Conservation (phyloP, 2,888 invertebrate species). For the Tinea semifulvella region DNA sequence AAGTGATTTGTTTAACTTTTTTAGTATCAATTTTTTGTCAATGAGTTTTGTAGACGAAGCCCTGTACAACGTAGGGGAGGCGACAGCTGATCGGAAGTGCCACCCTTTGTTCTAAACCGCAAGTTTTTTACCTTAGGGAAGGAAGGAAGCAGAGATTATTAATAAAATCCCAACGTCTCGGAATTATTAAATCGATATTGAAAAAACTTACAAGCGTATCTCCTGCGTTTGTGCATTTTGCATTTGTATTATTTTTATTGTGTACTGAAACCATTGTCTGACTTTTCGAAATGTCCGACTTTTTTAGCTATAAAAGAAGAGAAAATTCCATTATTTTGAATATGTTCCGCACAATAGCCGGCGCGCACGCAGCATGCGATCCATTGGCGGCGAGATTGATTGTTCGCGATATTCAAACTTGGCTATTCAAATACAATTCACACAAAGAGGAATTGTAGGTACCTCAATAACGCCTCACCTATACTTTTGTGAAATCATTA, state of each 20-base stretch:
- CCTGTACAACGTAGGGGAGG: slow-evolving; percentile 48
- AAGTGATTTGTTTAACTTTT: too few relatives aligned
- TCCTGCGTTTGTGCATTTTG: background rate
- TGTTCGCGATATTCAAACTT: slow-evolving; percentile 48
- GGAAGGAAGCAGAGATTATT: slow-evolving; percentile 40
- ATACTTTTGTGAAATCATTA: slow-evolving; percentile 10
- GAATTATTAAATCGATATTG: background rate
- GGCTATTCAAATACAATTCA: slow-evolving; percentile 41
- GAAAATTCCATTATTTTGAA: slow-evolving; percentile 55
- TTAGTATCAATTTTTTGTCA: too few relatives aligned
- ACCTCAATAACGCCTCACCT: slow-evolving; percentile 7
- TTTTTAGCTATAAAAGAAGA: slow-evolving; percentile 53
- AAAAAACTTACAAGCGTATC: background rate
- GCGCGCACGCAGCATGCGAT: slow-evolving; percentile 61
- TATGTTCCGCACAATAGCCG: slow-evolving; percentile 49
- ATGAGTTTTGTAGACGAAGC: slow-evolving; percentile 62
- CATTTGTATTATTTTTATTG: slow-evolving; percentile 1
- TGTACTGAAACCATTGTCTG: slow-evolving; percentile 33
- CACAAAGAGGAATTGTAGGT: slow-evolving; percentile 34
- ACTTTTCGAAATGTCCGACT: slow-evolving; percentile 46
- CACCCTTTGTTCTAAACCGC: slow-evolving; percentile 47
- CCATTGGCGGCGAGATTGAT: slow-evolving; percentile 44
- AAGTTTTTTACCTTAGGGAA: slow-evolving; percentile 25
- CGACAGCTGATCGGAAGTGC: slow-evolving; percentile 67
- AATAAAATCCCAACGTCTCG: background rate